Evolutionary conservation across 2,797 vertebrate species (phyloP), one percentile per base, ranked within the genome.

Genomic region (Champsocephalus gunnari): DNA sequence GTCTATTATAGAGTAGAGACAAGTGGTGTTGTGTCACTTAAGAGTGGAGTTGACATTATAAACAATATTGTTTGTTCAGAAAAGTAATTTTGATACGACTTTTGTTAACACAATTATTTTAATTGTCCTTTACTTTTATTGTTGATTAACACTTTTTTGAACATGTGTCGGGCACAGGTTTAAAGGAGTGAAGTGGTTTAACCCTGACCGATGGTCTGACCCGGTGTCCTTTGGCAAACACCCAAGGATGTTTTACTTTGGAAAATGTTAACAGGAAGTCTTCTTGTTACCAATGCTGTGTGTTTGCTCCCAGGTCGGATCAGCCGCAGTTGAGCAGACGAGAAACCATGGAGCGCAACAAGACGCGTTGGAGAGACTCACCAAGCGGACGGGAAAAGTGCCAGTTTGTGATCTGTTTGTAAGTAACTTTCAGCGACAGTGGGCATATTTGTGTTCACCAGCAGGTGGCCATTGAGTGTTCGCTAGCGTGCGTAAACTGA

Each of bases 311-410:
- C 48, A 11, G 64, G 48, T 84, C 69, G 24, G 34, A 38, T 89
- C 43, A 59, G 80, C 82, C 61, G 71, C 82, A 78, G 88, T 77
- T 66, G 71, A 87, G 21, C 83, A 77, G 75, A 75, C 68, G 47
- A 81, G 77, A 85, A 76, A 87, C 59, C 88, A 92, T 92, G 91
- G 88, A 91, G 90, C 90, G 87, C 88, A 89, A 88, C 87, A 89
- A 87, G 85, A 88, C 87, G 72, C 87, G 78, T 54, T 14, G 90
- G 88, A 87, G 87, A 79, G 68, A 63, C 51, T 75, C 83, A 66
- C 24, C 66, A 5, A 76, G 79, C 76, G 66, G 71, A 75, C 69
- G 56, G 79, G 75, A 70, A 12, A 59, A 78, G 82, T 21, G 65
- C 45, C 85, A 80, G 64, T 63, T 62, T 73, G 59, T 70, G 28